Percentiles rank a stretch among this genome's conserved stretches.
Evolutionary conservation across 2,113 vertebrate species (phyloP).

Genomic region (Todiramphus saurophagus): DNA sequence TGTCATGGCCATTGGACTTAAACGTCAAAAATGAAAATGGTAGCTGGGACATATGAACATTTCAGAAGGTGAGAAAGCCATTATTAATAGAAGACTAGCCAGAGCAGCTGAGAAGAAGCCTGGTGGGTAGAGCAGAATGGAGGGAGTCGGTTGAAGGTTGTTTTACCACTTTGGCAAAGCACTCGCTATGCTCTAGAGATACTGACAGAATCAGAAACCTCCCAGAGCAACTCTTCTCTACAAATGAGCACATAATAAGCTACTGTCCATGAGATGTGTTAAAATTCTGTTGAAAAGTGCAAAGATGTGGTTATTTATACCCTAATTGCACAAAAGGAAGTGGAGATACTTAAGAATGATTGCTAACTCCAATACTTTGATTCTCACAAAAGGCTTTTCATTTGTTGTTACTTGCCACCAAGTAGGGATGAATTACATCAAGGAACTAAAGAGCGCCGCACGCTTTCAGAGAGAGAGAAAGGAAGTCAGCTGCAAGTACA

Average conservation of each 20-base stretch:
- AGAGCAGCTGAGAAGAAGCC: not conserved
- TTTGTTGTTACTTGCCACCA: not conserved
- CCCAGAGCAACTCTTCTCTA: not conserved
- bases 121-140: not conserved
- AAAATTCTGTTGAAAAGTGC: not conserved
- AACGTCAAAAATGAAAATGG: not conserved
- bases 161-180: not conserved
- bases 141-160: not conserved
- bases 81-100: not conserved
- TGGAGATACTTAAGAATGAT: not conserved
- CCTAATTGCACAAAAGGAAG: not conserved
- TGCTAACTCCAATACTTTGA: not conserved
- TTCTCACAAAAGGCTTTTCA: not conserved
- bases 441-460: not conserved
- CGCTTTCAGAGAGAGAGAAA: not conserved
- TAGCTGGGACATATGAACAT: not conserved
- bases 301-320: not conserved
- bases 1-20: not conserved
- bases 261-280: accelerated
- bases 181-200: not conserved
- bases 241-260: not conserved
- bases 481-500: not conserved
- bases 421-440: not conserved
- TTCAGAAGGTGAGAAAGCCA: not conserved
- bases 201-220: not conserved